Conservation (phyloP, 2,113 vertebrate species). For the Acanthochromis polyacanthus region DNA sequence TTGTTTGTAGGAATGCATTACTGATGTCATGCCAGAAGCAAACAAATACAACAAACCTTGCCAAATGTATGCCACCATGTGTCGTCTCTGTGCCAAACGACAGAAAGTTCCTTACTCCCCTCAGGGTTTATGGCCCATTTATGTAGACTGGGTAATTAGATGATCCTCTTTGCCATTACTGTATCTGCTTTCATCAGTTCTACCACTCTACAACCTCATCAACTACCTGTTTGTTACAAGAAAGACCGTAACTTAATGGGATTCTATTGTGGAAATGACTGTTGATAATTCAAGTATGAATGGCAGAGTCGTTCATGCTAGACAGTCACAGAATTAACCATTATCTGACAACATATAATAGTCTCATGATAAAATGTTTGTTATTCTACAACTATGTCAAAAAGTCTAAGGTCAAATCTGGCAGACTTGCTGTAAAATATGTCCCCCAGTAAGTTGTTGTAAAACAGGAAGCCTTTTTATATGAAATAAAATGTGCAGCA, state of each 20-base stretch:
- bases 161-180: slow-evolving; percentile 56
- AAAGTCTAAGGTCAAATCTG: neutral
- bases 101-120: slow-evolving; percentile 7
- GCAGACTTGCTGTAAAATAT: neutral
- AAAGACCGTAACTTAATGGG: slow-evolving; percentile 39
- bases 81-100: slow-evolving; percentile 31
- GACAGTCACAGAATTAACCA: neutral
- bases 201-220: slow-evolving; percentile 19
- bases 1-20: slow-evolving; percentile 20
- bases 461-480: slow-evolving; percentile 22
- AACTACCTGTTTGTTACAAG: slow-evolving; percentile 38
- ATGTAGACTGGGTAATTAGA: slow-evolving; percentile 56
- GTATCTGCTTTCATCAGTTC: slow-evolving; percentile 57
- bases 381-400: neutral
- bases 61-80: slow-evolving; percentile 42
- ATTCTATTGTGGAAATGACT: slow-evolving; percentile 33
- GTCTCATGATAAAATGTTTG: neutral
- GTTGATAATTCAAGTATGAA: slow-evolving; percentile 12
- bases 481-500: slow-evolving; percentile 17
- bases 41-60: slow-evolving; percentile 2
- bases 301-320: neutral
- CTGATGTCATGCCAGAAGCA: neutral
- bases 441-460: neutral
- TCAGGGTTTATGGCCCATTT: slow-evolving; percentile 53
- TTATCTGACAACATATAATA: slow-evolving; percentile 2